Evolutionary conservation across 2,888 invertebrate species (phyloP).

Genomic region (Acleris literana): DNA sequence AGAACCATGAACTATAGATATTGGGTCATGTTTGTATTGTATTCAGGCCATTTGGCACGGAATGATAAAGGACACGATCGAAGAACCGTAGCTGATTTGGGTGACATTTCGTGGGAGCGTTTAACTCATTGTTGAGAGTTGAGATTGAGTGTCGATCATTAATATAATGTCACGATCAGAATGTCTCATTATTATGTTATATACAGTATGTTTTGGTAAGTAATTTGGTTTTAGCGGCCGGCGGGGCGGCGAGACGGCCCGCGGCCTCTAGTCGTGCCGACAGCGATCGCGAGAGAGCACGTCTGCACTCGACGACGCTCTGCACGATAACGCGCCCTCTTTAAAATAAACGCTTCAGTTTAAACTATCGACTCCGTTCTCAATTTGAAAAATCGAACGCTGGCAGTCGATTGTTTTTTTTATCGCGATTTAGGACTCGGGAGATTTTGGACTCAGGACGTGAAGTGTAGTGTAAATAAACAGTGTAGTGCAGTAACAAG

Average conservation of each 20-base stretch:
- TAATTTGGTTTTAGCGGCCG: constrained; percentile 65
- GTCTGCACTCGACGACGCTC: constrained; percentile 54
- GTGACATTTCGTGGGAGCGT: constrained; percentile 67
- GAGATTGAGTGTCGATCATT: constrained; percentile 52
- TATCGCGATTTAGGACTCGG: constrained; percentile 42
- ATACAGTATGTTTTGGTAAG: constrained; percentile 67
- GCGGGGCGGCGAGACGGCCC: constrained; percentile 37
- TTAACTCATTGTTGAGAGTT: constrained; percentile 48
- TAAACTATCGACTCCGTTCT: constrained; percentile 57
- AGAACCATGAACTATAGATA: no score
- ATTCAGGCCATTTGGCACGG: no score
- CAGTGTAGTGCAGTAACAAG: constrained; percentile 59
- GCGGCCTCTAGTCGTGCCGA: constrained; percentile 61
- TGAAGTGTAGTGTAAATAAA: constrained; percentile 65
- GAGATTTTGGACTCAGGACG: constrained; percentile 59
- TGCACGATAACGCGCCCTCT: constrained; percentile 72
- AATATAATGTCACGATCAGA: constrained; percentile 60
- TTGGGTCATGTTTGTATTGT: no score
- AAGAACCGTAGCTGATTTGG: constrained; percentile 45
- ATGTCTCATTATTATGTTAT: constrained; percentile 38
- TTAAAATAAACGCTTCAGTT: constrained; percentile 60
- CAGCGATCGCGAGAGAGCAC: constrained; percentile 70
- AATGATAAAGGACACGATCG: constrained; percentile 17
- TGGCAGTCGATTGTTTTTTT: constrained; percentile 29
- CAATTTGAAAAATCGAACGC: constrained; percentile 41